Evolutionary conservation across 2,888 invertebrate genomes (phyloP).

Genomic region (Heterodera filipjevi): DNA sequence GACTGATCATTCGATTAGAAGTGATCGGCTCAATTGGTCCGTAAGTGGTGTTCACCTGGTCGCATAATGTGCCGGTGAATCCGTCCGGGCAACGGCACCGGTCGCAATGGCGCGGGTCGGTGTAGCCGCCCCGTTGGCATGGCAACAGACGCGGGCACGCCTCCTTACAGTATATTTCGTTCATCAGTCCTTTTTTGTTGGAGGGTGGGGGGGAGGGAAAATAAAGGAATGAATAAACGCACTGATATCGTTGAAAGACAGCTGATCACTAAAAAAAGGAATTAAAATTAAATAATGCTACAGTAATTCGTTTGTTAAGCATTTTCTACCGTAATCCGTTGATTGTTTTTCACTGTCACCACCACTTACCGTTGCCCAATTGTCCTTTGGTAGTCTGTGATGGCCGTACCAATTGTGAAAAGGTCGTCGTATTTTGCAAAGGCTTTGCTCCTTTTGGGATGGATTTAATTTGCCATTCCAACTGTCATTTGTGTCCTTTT

Average conservation of each 20-base stretch:
- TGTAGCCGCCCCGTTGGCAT: conserved; percentile 65
- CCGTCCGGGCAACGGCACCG: conserved; percentile 65
- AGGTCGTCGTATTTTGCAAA: conserved; percentile 64
- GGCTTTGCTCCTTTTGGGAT: conserved; percentile 59
- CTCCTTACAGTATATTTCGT: conserved; percentile 61
- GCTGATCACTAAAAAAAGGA: conserved; percentile 51
- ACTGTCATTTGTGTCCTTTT: not conserved
- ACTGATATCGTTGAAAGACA: conserved; percentile 65
- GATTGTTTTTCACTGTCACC: not conserved
- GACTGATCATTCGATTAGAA: not conserved
- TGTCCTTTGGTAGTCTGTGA: conserved; percentile 65
- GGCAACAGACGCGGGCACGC: conserved; percentile 56
- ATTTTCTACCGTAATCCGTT: not conserved
- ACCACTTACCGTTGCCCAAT: conserved; percentile 48
- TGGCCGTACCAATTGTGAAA: conserved; percentile 64
- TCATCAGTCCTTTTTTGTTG: conserved; percentile 55
- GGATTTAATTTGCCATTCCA: conserved; percentile 1
- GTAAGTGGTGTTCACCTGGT: conserved; percentile 17
- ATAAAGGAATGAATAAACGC: not conserved
- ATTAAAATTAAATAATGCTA: not conserved
- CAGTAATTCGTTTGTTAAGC: too few species aligned
- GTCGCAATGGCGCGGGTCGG: conserved; percentile 63
- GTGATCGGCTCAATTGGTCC: not conserved
- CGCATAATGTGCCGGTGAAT: conserved; percentile 58
- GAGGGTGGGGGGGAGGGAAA: not conserved